These are phyloP conservation scores for Bos javanicus DNA, from an alignment of 2,113 vertebrate genomes.

Conservation along the genomic window DNA sequence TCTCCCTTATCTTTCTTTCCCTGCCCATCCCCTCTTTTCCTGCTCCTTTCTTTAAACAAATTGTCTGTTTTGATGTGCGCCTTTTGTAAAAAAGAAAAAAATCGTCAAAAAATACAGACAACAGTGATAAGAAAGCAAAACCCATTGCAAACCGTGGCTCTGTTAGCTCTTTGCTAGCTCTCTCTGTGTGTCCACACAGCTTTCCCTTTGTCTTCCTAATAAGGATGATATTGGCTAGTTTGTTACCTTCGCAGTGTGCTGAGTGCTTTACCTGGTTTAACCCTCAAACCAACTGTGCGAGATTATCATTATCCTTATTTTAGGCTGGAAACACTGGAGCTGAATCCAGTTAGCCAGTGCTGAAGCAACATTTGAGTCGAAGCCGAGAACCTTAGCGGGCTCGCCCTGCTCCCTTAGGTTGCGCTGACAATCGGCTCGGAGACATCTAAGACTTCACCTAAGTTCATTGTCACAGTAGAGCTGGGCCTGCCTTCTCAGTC, in stretches of 20 bases:
- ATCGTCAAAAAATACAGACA: neutral
- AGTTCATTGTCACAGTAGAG: accelerated
- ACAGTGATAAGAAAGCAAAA: neutral
- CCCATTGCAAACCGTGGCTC: neutral
- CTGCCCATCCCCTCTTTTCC: neutral
- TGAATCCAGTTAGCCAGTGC: neutral
- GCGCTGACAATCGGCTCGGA: accelerated
- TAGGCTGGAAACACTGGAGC: accelerated
- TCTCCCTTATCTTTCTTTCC: neutral
- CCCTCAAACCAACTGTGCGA: neutral
- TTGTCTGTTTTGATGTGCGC: neutral
- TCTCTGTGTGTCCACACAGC: neutral
- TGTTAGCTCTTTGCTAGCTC: neutral
- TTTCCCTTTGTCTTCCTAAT: no score
- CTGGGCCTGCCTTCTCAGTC: neutral
- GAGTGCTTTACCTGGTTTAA: neutral
- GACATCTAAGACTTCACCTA: accelerated
- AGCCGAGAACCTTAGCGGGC: neutral
- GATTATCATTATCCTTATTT: neutral
- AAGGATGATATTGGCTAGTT: neutral
- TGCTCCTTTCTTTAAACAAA: neutral
- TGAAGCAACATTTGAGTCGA: accelerated
- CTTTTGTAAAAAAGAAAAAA: neutral
- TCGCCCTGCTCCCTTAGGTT: accelerated
- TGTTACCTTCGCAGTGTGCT: neutral